These are phyloP conservation scores for Drosophila hydei DNA, from an alignment of 1,140 invertebrate species.

Conservation along the genomic window DNA sequence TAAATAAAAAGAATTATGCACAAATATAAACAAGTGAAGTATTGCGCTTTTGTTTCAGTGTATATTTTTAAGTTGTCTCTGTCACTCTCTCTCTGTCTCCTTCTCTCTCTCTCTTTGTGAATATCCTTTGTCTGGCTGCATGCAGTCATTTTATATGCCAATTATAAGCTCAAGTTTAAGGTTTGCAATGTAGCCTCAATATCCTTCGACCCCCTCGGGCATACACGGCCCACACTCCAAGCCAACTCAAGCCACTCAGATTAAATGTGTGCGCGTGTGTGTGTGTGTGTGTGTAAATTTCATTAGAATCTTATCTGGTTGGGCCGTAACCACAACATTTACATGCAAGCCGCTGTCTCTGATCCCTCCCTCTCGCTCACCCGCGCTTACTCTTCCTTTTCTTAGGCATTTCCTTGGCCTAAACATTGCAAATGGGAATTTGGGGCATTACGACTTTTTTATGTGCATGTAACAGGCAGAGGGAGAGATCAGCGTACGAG, in stretches of 20 bases:
- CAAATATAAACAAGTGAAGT: no score
- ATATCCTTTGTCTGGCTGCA: background rate
- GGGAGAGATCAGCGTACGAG: no score
- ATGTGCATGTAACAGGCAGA: background rate
- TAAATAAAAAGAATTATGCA: no score
- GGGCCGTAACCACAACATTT: constrained; percentile 10
- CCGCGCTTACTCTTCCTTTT: background rate
- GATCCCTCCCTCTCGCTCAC: background rate
- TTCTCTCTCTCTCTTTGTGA: background rate
- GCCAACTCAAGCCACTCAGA: background rate
- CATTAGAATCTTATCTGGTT: constrained; percentile 28
- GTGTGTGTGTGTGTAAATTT: constrained; percentile 17
- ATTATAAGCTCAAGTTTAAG: constrained; percentile 1
- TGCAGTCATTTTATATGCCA: background rate
- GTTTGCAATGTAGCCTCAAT: background rate
- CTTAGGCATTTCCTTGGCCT: constrained; percentile 13
- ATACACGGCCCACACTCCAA: background rate
- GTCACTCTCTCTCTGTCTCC: background rate
- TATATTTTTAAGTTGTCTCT: background rate
- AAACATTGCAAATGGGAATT: background rate
- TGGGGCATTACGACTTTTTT: background rate
- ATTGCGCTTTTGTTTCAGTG: no score
- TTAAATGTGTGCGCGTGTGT: constrained; percentile 1
- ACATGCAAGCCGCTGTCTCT: constrained; percentile 2
- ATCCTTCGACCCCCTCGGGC: background rate